Evolutionary conservation across 2,797 vertebrate genomes (phyloP), one percentile per base, ranked within the genome.

Genomic region (Phaenicophaeus curvirostris): DNA sequence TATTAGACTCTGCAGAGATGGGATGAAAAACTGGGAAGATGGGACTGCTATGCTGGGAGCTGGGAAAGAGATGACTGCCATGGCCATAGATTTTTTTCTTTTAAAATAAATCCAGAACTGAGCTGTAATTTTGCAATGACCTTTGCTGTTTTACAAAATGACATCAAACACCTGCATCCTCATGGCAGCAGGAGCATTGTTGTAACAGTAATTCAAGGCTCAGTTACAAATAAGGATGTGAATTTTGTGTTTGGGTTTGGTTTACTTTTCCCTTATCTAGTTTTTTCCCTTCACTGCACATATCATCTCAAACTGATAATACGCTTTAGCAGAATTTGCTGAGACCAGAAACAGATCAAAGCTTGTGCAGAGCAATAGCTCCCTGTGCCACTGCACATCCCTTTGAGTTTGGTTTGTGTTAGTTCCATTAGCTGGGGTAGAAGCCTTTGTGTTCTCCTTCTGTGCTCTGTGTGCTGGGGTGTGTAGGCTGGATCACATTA

Each of bases 61-160:
- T 74, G 54, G 39, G 50, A 91, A 41, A 83, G 13, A 6, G 15
- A 8, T 86, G 48, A 28, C 48, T 67, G 44, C 21, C 83, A 39
- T 39, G 54, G 21, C 31, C 27, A 9, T 20, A 19, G 25, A 41
- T 66, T 73, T 93, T 93, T 55, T 63, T 7, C n/a, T 77, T 94
- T 83, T 39, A 63, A 58, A 63, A 48, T 71, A 63, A 80, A 86
- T 42, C 9, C 44, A 59, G 57, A 74, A 53, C 15, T 53, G 31
- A 87, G 28, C 17, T 81, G 48, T 69, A 66, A 57, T 92, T 91
- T 94, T 77, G 13, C 48, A 65, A n/a, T 68, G 81, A 89, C 75
- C 41, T 74, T 87, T 65, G 54, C 42, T 76, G 1, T 76, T 94
- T 55, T 62, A 59, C 13, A 20, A 35, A 81, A 72, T 44, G 39